phyloP scores from a whole-genome alignment of 2,888 invertebrate genomes.

The Actias luna region DNA sequence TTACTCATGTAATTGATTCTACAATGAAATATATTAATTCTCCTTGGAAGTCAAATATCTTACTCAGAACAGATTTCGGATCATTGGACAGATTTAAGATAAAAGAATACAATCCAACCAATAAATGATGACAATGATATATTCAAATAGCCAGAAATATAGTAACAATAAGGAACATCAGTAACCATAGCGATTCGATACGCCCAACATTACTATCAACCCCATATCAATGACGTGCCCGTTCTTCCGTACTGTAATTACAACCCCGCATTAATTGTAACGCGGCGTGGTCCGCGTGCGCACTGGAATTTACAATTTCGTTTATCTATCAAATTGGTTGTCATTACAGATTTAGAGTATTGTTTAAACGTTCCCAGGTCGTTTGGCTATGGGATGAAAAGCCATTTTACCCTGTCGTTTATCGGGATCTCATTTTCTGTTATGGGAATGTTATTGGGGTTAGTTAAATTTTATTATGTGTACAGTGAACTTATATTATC shows the following conservation, averaged over 20 bases:
- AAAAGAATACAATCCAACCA: no score
- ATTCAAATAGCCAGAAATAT: neutral
- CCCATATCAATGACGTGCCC: slow-evolving; percentile 52
- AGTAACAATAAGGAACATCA: slow-evolving; percentile 19
- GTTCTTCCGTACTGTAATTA: slow-evolving; percentile 53
- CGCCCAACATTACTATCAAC: slow-evolving; percentile 69
- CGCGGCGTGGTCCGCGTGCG: slow-evolving; percentile 3
- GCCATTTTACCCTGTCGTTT: slow-evolving; percentile 60
- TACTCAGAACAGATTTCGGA: no score
- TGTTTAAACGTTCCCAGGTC: slow-evolving; percentile 71
- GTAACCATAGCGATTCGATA: slow-evolving; percentile 64
- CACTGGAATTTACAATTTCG: slow-evolving; percentile 56
- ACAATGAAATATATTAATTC: no score
- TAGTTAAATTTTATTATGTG: slow-evolving; percentile 18
- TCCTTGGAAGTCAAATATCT: no score
- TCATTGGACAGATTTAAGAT: no score
- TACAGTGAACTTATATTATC: neutral
- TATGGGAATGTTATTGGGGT: slow-evolving; percentile 16
- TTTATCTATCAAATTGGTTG: slow-evolving; percentile 64
- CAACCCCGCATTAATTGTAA: slow-evolving; percentile 36
- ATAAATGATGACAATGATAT: neutral
- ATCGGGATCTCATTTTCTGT: slow-evolving; percentile 13
- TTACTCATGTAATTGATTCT: no score
- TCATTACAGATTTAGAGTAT: slow-evolving; percentile 61
- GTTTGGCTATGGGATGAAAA: slow-evolving; percentile 42